A percentile compares a stretch with the other conserved stretches of the same genome.
These are phyloP conservation scores for Gambusia yucatana DNA, from an alignment of 2,797 vertebrate genomes.

Conservation along the genomic window DNA sequence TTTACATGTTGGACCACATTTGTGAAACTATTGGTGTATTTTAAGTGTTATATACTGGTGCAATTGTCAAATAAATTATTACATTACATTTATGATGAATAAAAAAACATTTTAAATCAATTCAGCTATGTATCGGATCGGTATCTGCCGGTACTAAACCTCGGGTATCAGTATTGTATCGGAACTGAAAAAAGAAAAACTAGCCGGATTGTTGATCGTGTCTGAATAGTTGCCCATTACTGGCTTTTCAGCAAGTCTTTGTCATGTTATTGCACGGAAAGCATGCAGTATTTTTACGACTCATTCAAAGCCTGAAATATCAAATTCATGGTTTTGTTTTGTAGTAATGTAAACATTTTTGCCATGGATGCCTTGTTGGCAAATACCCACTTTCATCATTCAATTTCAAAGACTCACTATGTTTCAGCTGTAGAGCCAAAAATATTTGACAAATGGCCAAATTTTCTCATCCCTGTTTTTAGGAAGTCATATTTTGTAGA, in stretches of 20 bases:
- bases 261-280: constrained; percentile 8
- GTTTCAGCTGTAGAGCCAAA: neutral
- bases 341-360: neutral
- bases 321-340: neutral
- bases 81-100: no score
- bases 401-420: neutral
- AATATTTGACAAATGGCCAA: neutral
- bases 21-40: no score
- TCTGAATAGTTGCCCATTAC: constrained; percentile 12
- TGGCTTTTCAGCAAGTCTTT: constrained; percentile 13
- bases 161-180: no score
- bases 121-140: no score
- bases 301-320: neutral
- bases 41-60: no score
- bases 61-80: no score
- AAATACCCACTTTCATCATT: neutral
- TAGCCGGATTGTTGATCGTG: neutral
- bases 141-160: no score
- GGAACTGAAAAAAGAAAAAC: neutral
- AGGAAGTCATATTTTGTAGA: neutral
- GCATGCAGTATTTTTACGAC: neutral
- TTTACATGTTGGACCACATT: no score
- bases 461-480: neutral
- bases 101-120: no score
- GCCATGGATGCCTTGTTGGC: neutral